phyloP scores from a whole-genome alignment of 2,888 invertebrate genomes.

The Perizoma flavofasciatum region DNA sequence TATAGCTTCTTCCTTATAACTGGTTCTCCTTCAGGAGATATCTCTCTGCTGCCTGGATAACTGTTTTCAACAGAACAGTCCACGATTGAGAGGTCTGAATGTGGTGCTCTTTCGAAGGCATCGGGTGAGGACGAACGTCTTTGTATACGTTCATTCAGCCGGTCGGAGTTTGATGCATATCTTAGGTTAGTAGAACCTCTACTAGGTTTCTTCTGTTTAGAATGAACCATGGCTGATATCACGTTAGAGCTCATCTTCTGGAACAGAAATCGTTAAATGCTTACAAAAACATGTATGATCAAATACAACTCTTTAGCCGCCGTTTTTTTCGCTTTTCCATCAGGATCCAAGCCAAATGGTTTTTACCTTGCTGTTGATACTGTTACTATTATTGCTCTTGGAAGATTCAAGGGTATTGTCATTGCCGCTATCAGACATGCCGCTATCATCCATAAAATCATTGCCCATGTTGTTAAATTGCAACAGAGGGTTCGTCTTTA shows the following conservation, averaged over 20 bases:
- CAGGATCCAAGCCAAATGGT: not conserved
- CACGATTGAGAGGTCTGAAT: constrained; percentile 76
- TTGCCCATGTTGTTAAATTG: constrained; percentile 62
- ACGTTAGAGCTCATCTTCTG: constrained; percentile 70
- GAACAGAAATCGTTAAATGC: constrained; percentile 50
- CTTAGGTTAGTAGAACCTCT: constrained; percentile 62
- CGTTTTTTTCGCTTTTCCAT: too few relatives aligned
- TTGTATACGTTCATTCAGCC: constrained; percentile 62
- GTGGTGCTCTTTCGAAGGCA: constrained; percentile 73
- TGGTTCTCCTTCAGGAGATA: constrained; percentile 63
- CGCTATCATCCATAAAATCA: constrained; percentile 65
- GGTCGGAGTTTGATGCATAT: constrained; percentile 57
- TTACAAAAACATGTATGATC: not conserved
- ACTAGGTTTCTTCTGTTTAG: constrained; percentile 66
- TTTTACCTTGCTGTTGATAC: constrained; percentile 24
- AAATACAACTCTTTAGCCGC: too few relatives aligned
- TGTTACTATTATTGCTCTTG: constrained; percentile 53
- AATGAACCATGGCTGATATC: constrained; percentile 75
- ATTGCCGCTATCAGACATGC: constrained; percentile 73
- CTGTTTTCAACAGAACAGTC: constrained; percentile 68
- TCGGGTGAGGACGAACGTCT: constrained; percentile 73
- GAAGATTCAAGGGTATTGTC: constrained; percentile 70
- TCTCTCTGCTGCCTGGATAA: constrained; percentile 49
- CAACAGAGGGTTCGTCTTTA: constrained; percentile 75
- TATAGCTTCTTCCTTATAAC: constrained; percentile 89